phyloP scores from a whole-genome alignment of 30 jellyfish, hydroid and myxozoan species.

The Cassiopea xamachana region DNA sequence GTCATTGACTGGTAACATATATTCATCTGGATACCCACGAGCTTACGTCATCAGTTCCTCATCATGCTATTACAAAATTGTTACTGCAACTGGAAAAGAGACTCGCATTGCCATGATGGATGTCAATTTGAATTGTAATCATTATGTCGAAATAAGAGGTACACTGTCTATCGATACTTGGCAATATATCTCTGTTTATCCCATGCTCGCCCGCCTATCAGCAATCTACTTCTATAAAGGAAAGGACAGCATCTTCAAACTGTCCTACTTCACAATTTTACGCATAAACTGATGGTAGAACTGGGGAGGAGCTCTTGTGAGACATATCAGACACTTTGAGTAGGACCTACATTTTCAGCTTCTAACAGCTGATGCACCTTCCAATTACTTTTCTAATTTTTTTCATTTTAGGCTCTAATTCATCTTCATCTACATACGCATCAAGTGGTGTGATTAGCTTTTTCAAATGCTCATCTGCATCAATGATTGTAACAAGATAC shows the following conservation, averaged over 20 bases:
- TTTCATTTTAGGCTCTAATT: constrained; percentile 12
- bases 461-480: neutral
- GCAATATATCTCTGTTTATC: too few relatives aligned
- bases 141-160: constrained; percentile 17
- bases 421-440: constrained; percentile 22
- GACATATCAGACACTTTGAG: too few relatives aligned
- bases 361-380: too few relatives aligned
- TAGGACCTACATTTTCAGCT: too few relatives aligned
- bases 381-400: neutral
- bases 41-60: constrained; percentile 2
- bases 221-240: too few relatives aligned
- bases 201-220: too few relatives aligned
- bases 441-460: constrained; percentile 3
- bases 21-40: constrained; percentile 43
- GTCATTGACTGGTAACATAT: constrained; percentile 4
- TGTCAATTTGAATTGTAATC: constrained; percentile 2
- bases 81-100: constrained; percentile 6
- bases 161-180: neutral
- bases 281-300: too few relatives aligned
- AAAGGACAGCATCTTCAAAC: too few relatives aligned
- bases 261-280: too few relatives aligned
- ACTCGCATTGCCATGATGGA: constrained; percentile 44
- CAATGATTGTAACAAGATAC: constrained; percentile 9
- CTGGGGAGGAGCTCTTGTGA: too few relatives aligned
- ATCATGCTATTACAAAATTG: constrained; percentile 22